Evolutionary conservation across 2,113 vertebrate species (phyloP).

Genomic region (Nesogale talazaci): DNA sequence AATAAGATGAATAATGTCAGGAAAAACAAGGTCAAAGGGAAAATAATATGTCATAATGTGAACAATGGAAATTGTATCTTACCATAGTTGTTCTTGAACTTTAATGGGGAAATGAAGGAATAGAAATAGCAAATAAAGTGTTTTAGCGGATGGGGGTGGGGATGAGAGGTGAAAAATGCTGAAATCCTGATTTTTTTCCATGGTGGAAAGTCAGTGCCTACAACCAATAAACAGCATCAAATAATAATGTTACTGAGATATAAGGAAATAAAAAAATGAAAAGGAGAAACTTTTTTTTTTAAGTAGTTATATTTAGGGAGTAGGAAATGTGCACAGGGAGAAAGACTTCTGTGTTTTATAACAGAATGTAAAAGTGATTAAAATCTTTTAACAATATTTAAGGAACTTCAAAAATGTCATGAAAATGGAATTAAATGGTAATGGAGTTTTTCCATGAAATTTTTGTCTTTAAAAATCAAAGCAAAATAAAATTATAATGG

Average conservation of each 20-base stretch:
- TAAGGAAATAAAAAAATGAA: background rate
- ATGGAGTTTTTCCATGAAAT: too few relatives aligned
- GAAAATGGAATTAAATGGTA: too few relatives aligned
- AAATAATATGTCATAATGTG: background rate
- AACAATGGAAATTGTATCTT: slow-evolving; percentile 19
- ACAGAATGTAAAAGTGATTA: background rate
- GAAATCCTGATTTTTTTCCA: background rate
- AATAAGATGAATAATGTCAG: background rate
- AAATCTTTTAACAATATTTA: background rate
- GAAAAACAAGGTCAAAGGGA: background rate
- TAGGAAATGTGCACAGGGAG: background rate
- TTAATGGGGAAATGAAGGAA: background rate
- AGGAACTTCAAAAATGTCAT: too few relatives aligned
- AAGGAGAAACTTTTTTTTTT: background rate
- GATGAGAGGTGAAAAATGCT: background rate
- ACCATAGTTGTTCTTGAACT: background rate
- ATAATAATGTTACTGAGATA: background rate
- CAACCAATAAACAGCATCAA: background rate
- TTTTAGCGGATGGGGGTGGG: background rate
- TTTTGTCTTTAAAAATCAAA: background rate
- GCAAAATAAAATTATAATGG: background rate
- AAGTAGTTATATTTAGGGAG: background rate
- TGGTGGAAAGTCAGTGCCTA: background rate
- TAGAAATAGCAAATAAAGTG: background rate
- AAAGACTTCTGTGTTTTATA: background rate